These are phyloP conservation scores for Drosophila jambulina DNA, from an alignment of 1,140 invertebrate genomes.

Conservation along the genomic window DNA sequence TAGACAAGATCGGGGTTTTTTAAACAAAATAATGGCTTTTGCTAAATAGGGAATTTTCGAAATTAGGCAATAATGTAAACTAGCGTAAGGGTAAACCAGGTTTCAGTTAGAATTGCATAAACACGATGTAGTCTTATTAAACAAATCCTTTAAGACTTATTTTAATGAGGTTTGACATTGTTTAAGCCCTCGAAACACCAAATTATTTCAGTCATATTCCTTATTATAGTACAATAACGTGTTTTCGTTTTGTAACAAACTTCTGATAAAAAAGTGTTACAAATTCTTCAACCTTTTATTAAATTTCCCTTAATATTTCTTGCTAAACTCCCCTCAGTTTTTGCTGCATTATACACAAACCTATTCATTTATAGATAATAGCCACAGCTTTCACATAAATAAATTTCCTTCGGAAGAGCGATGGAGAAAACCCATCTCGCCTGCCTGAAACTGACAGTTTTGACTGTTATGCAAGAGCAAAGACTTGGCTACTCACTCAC, in stretches of 20 bases:
- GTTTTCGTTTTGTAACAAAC: not conserved
- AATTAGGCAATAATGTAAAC: slow-evolving; percentile 2
- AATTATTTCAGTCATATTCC: not conserved
- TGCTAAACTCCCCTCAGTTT: not conserved
- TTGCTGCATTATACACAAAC: slow-evolving; percentile 20
- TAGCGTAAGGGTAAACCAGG: not conserved
- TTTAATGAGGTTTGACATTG: not conserved
- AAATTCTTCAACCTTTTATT: not conserved
- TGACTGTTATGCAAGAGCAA: slow-evolving; percentile 33
- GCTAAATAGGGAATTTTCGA: not conserved
- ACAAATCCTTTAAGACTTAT: not conserved
- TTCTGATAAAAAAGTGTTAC: not conserved
- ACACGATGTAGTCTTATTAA: not conserved
- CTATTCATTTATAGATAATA: slow-evolving; percentile 25
- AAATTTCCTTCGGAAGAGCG: slow-evolving; percentile 9
- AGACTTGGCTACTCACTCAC: slow-evolving; percentile 11
- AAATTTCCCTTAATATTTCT: not conserved
- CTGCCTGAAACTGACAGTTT: slow-evolving; percentile 26
- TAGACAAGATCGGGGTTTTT: not conserved
- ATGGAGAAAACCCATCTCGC: slow-evolving; percentile 19
- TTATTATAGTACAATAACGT: not conserved
- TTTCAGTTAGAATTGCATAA: not conserved
- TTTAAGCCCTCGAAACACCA: not conserved
- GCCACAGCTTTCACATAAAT: slow-evolving; percentile 29
- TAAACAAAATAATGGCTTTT: not conserved